Evolutionary conservation across 2,113 vertebrate species (phyloP), one percentile per base, ranked within the genome.

Genomic region (Prionailurus bengalensis): DNA sequence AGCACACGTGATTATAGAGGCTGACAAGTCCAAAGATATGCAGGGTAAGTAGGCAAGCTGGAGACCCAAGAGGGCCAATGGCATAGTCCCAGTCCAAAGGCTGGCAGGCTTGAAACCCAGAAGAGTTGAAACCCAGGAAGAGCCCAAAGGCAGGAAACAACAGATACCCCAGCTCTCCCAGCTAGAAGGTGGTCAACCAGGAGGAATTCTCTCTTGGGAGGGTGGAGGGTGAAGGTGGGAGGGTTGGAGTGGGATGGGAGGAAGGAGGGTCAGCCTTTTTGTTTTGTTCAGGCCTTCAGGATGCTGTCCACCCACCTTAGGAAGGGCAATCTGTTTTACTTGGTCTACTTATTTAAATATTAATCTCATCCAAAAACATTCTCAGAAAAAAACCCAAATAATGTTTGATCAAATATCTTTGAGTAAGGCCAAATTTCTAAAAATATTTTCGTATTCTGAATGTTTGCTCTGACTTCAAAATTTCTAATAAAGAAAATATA

Each of bases 361-460:
- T 76, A 70, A 84, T 93, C 11, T 89, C 25, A 93, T 83, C 39
- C 23, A 31, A 66, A 66, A 66, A 45, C 33, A 53, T 15, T 65
- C 45, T 68, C 70, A 70, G 39, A 84, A 84, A 88, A 48, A 82
- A 36, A 1, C 4, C 29, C 53, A 82, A 73, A 84, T 83, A 92
- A 82, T 58, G 51, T 73, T 83, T 83, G 90, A 82, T 58, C 42
- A 93, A 81, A 25, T 42, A 96, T 68, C 25, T 87, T 53, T 68
- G n/a, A 61, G 45, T 63, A 71, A 80, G 17, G 19, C n/a, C 51
- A 93, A 78, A n/a, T 68, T 88, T 76, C 61, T 51, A 88, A 91
- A 88, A 82, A 48, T 63, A 70, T 70, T 83, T 90, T 85, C 42
- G 55, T 55, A 80, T 73, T 65, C 87, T 90, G 71, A 89, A 90